Percentiles rank a stretch among this genome's conserved stretches.
Evolutionary conservation across 2,797 vertebrate genomes (phyloP).

Genomic region (Neopelma chrysocephalum): DNA sequence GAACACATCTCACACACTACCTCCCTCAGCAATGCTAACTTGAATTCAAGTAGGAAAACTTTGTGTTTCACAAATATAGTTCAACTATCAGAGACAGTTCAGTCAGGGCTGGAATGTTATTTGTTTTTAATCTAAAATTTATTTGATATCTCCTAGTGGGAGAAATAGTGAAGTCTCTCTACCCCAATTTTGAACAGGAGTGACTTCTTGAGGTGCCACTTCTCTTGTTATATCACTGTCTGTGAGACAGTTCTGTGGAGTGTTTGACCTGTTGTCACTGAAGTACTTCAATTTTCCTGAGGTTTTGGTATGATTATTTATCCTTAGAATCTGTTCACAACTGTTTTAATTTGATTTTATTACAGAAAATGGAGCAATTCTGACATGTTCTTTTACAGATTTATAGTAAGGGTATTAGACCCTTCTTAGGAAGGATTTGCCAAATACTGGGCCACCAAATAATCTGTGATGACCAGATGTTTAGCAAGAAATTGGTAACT

Average conservation of each 20-base stretch:
- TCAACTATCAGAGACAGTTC: neutral
- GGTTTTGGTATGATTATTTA: neutral
- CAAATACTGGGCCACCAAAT: neutral
- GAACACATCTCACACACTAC: neutral
- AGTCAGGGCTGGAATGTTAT: neutral
- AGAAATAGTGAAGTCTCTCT: neutral
- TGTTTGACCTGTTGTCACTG: neutral
- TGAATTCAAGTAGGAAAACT: neutral
- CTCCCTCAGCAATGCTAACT: neutral
- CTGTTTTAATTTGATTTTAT: neutral
- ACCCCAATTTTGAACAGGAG: neutral
- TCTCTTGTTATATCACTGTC: neutral
- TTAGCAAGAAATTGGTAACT: neutral
- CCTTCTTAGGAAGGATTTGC: neutral
- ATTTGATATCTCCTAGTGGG: neutral
- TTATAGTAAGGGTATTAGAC: neutral
- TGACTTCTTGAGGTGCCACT: neutral
- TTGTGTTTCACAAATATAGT: neutral
- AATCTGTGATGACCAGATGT: neutral
- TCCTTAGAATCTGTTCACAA: neutral
- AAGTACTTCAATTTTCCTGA: neutral
- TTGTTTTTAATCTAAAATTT: neutral
- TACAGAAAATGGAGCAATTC: neutral
- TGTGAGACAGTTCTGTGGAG: neutral
- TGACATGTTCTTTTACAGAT: neutral